Evolutionary conservation across 2,888 invertebrate species (phyloP), one percentile per base, ranked within the genome.

Genomic region (Synergus japonicus): DNA sequence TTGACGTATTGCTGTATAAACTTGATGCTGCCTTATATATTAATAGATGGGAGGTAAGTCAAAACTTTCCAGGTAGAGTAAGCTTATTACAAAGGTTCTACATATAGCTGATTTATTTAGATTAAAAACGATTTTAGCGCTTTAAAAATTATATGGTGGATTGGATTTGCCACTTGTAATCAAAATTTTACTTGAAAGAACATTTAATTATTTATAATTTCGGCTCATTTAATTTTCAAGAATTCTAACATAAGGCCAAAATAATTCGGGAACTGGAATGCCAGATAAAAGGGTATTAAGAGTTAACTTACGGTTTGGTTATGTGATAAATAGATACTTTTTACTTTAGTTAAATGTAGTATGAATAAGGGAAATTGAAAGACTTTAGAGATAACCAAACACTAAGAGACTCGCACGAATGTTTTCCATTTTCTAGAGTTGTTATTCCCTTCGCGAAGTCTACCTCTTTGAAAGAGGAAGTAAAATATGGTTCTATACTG

Each of bases 11-110:
- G 46, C 80, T 65, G 78, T 65, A 76, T 54, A 73, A 76, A 73
- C 15, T 76, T 76, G 29, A 82, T 78, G 69, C 49, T 84, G 83
- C 81, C 80, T 86, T 87, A 85, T 81, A 87, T 86, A 82, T 58
- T 80, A 82, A 82, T 77, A 83, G 84, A 37, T 54, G 49, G 73
- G 73, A 54, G 73, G 83, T 82, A 82, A 85, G 84, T 84, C 80
- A 83, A 82, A 81, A 64, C 81, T 84, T 83, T 83, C 78, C 79
- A 60, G 49, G 63, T 80, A 82, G 82, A 78, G 65, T 77, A 54
- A 43, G 79, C 67, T 73, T 37, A 37, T 67, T 49, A n/a, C 4
- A 77, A 77, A 65, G 37, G n/a, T 64, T 46, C 15, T 60, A 41
- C 44, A 65, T 46, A 66, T 22, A 66, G 15, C 46, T 73, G 29